Evolutionary conservation across 2,113 vertebrate genomes (phyloP).

Genomic region (Xyliphius kryptos): DNA sequence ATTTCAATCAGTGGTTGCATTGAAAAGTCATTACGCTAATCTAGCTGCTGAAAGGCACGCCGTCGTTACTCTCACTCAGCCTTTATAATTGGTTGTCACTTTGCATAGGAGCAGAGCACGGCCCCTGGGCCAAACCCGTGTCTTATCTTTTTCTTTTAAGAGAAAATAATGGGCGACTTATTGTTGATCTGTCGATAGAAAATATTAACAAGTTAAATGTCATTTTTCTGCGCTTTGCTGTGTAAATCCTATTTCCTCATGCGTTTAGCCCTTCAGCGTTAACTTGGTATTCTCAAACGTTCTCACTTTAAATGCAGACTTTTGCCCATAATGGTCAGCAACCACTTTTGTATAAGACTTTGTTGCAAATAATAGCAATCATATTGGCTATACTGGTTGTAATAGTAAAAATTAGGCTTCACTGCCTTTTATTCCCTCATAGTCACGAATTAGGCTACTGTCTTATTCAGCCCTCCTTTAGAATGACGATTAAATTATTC

Average conservation of each 20-base stretch:
- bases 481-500: no score
- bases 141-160: slow-evolving; percentile 84
- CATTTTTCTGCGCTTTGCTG: slow-evolving; percentile 54
- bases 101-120: slow-evolving; percentile 79
- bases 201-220: slow-evolving; percentile 79
- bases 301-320: slow-evolving; percentile 12
- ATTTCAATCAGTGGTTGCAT: slow-evolving; percentile 77
- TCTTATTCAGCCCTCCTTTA: no score
- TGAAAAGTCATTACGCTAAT: slow-evolving; percentile 71
- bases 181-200: slow-evolving; percentile 76
- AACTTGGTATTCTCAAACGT: slow-evolving; percentile 11
- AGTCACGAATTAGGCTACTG: no score
- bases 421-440: no score
- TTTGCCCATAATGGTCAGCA: not conserved
- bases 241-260: slow-evolving; percentile 54
- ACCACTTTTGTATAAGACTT: not conserved
- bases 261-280: slow-evolving; percentile 53
- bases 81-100: slow-evolving; percentile 75
- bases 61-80: slow-evolving; percentile 54
- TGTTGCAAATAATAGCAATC: slow-evolving; percentile 1
- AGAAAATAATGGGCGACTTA: slow-evolving; percentile 82
- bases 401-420: no score
- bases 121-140: slow-evolving; percentile 75
- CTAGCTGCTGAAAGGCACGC: slow-evolving; percentile 52
- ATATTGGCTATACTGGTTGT: not conserved